phyloP scores from a whole-genome alignment of 2,113 vertebrate genomes.

The Triplophysa dalaica region DNA sequence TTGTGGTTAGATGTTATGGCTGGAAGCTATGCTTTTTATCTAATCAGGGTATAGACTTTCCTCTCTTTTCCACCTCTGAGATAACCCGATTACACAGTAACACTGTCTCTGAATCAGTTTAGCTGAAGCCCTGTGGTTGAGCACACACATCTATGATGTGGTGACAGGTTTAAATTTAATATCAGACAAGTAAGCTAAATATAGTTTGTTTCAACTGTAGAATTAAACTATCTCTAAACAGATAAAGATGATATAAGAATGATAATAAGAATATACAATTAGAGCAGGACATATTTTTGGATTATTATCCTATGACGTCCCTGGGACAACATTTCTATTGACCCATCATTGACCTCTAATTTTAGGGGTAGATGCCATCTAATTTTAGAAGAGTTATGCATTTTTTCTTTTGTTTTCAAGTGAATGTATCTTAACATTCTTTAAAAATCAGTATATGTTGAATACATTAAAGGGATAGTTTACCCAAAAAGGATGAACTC shows the following conservation, averaged over 20 bases:
- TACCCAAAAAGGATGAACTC: no score
- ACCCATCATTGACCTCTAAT: background rate
- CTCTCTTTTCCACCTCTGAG: slow-evolving; percentile 42
- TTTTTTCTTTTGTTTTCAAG: no score
- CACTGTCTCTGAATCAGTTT: slow-evolving; percentile 42
- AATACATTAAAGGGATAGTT: no score
- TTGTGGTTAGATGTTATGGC: slow-evolving; percentile 40
- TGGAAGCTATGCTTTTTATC: slow-evolving; percentile 41
- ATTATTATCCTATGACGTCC: background rate
- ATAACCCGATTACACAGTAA: slow-evolving; percentile 46
- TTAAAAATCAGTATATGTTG: no score
- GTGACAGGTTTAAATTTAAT: slow-evolving; percentile 7
- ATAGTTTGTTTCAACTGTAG: background rate
- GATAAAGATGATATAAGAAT: no score
- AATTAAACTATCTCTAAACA: background rate
- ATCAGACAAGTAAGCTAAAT: background rate
- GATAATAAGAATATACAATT: no score
- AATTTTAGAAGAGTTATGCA: no score
- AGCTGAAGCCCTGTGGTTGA: slow-evolving; percentile 11
- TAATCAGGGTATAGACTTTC: slow-evolving; percentile 41
- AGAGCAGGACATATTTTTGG: background rate
- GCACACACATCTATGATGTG: background rate
- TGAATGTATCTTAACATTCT: no score
- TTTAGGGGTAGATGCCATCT: background rate
- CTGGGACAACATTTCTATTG: background rate